phyloP scores from a whole-genome alignment of 2,113 vertebrate species.

The Oreochromis tanganicae region DNA sequence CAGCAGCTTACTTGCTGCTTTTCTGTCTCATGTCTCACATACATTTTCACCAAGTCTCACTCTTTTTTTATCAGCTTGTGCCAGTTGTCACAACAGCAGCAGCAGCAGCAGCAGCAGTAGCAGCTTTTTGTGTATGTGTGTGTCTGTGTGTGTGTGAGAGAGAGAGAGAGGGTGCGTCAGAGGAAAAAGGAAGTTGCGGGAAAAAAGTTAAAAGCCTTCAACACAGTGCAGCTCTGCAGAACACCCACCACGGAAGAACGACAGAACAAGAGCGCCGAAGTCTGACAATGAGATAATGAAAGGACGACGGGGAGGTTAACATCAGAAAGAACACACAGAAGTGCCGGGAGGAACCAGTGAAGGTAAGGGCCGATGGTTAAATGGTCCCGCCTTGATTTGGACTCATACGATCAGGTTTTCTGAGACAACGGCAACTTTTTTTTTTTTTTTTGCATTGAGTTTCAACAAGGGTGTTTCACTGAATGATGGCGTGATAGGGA shows the following conservation, averaged over 20 bases:
- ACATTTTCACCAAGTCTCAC: background rate
- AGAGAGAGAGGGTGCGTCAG: conserved; percentile 44
- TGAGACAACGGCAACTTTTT: background rate
- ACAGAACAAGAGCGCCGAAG: conserved; percentile 7
- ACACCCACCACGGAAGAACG: conserved; percentile 67
- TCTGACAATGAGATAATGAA: conserved; percentile 35
- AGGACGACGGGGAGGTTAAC: background rate
- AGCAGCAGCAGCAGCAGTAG: background rate
- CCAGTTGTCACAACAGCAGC: background rate
- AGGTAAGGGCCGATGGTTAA: conserved; percentile 14
- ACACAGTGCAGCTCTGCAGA: conserved; percentile 59
- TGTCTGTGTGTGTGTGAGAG: background rate
- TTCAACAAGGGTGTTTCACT: background rate
- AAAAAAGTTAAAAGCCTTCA: conserved; percentile 57
- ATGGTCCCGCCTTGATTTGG: background rate
- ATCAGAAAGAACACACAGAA: background rate
- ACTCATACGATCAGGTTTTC: background rate
- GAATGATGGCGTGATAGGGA: background rate
- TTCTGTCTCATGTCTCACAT: background rate
- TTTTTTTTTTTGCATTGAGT: background rate
- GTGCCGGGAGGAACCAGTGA: background rate
- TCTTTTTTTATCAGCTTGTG: background rate
- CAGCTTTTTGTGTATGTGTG: background rate
- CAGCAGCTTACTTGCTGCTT: background rate
- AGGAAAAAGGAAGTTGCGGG: conserved; percentile 69